Conservation (phyloP, 2,113 vertebrate species). For the Gavialis gangeticus region DNA sequence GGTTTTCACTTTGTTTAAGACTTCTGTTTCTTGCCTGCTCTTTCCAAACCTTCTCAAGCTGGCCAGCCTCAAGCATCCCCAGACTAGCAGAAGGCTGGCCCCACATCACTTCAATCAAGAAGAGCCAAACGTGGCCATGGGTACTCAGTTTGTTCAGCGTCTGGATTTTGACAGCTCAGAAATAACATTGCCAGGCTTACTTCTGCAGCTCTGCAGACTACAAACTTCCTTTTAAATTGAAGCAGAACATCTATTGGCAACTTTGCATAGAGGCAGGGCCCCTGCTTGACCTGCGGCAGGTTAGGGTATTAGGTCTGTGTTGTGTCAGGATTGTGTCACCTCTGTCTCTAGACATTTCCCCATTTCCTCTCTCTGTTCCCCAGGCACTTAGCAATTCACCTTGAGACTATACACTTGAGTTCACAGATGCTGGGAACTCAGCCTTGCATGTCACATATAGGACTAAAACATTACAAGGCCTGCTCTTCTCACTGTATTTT, state of each 20-base stretch:
- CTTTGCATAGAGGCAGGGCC: too few species aligned
- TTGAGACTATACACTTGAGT: background rate
- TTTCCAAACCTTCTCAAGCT: background rate
- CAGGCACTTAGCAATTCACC: background rate
- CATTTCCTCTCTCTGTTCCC: background rate
- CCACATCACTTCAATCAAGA: fast-evolving
- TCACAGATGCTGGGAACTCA: background rate
- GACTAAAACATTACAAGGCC: background rate
- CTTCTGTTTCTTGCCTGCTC: background rate
- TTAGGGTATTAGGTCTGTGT: too few species aligned
- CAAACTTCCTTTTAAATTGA: background rate
- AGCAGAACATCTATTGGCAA: slow-evolving; percentile 52
- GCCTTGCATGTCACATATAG: background rate
- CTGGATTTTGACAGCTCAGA: background rate
- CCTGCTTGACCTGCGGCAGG: too few species aligned
- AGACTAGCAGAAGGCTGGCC: background rate
- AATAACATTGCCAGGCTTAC: background rate
- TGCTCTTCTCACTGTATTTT: fast-evolving
- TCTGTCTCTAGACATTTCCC: too few species aligned
- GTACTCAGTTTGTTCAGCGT: background rate
- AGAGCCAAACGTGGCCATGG: background rate
- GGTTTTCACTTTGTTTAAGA: background rate
- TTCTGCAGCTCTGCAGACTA: background rate
- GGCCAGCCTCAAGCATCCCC: background rate
- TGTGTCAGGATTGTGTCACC: too few species aligned